phyloP scores from a whole-genome alignment of 2,113 vertebrate species.

The Gnathonemus echidnorhynchus region DNA sequence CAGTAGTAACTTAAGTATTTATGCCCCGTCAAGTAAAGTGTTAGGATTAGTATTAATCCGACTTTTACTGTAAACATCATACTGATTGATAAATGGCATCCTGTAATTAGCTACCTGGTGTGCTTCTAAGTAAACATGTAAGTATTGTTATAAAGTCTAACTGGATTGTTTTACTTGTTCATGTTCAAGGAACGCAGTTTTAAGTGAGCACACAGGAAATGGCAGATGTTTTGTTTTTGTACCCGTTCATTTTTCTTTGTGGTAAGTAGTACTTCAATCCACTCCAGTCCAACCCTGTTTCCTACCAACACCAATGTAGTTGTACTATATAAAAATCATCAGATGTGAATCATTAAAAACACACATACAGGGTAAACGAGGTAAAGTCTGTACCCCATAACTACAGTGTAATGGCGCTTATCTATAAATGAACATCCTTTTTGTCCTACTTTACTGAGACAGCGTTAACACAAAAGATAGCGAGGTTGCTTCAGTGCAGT shows the following conservation, averaged over 20 bases:
- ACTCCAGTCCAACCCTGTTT: background rate
- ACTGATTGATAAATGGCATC: background rate
- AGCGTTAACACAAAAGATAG: slow-evolving; percentile 7
- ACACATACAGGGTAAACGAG: background rate
- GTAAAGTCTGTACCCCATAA: background rate
- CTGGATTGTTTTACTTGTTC: background rate
- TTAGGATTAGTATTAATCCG: background rate
- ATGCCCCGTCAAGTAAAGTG: too few relatives aligned
- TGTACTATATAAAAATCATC: background rate
- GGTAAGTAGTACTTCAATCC: slow-evolving; percentile 27
- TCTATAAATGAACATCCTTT: background rate
- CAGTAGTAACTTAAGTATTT: background rate
- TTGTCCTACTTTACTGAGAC: background rate
- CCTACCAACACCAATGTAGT: background rate
- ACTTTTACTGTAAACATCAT: background rate
- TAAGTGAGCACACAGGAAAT: slow-evolving; percentile 21
- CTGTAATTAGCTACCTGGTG: background rate
- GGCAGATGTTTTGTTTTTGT: slow-evolving; percentile 11
- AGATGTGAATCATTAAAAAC: background rate
- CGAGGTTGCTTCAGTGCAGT: background rate
- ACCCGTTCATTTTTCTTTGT: slow-evolving; percentile 25
- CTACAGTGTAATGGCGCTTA: background rate
- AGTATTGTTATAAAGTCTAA: background rate
- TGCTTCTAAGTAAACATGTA: background rate
- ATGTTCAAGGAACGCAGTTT: background rate